A percentile compares a stretch with the other conserved stretches of the same genome.
These are phyloP conservation scores for Drosophila formosana DNA, from an alignment of 2,888 invertebrate genomes.

Conservation along the genomic window DNA sequence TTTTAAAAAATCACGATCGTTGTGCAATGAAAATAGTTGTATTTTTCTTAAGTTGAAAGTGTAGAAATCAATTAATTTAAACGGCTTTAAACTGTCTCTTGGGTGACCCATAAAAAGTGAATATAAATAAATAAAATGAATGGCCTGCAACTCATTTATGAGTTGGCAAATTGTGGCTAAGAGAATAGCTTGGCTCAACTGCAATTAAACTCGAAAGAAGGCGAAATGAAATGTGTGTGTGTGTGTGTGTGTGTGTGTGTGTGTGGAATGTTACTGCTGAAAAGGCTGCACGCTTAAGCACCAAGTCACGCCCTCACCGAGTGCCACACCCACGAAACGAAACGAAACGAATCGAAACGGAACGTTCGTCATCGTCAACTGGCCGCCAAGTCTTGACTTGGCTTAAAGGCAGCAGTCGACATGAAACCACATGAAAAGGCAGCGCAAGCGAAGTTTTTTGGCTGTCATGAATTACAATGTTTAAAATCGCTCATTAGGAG, in stretches of 20 bases:
- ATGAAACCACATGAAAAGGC: conserved; percentile 72
- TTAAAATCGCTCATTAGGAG: conserved; percentile 79
- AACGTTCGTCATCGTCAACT: conserved; percentile 45
- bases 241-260: not conserved
- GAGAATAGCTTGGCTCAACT: conserved; percentile 12
- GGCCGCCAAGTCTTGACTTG: not conserved
- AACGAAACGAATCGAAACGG: not conserved
- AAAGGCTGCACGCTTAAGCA: conserved; percentile 57
- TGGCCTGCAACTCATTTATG: conserved; percentile 11
- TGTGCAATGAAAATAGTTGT: no score
- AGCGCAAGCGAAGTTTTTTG: conserved; percentile 14
- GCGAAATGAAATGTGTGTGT: conserved; percentile 1
- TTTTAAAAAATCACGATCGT: no score
- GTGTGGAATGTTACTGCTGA: conserved; percentile 46
- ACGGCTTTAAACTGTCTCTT: not conserved
- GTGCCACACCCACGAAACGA: conserved; percentile 63
- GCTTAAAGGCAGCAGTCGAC: conserved; percentile 24
- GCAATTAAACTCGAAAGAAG: conserved; percentile 23
- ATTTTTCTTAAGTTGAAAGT: no score
- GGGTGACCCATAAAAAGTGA: not conserved
- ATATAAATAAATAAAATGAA: conserved; percentile 12
- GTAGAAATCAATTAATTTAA: not conserved
- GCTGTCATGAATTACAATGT: conserved; percentile 71
- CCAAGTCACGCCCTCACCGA: conserved; percentile 68
- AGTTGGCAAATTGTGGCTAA: conserved; percentile 21